Evolutionary conservation across 2,888 invertebrate genomes (phyloP).

Genomic region (Diplazon laetatorius): DNA sequence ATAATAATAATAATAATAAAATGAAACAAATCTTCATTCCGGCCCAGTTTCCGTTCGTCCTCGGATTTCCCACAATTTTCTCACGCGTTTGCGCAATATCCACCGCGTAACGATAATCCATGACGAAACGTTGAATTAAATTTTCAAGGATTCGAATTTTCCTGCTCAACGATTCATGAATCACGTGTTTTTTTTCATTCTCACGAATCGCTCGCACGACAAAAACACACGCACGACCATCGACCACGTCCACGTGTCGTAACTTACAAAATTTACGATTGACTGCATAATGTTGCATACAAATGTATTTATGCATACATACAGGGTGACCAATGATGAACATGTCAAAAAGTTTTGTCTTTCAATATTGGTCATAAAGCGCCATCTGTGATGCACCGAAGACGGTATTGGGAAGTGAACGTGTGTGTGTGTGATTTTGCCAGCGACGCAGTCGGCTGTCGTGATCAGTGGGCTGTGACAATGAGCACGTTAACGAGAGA

Average conservation of each 20-base stretch:
- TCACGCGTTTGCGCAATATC: not conserved
- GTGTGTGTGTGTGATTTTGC: too few relatives aligned
- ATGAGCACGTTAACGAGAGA: too few relatives aligned
- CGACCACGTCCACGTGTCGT: conserved; percentile 32
- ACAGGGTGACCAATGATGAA: too few relatives aligned
- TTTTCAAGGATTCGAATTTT: conserved; percentile 49
- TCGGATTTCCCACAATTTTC: not conserved
- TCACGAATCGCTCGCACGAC: conserved; percentile 38
- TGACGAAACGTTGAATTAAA: conserved; percentile 30
- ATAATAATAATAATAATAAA: too few relatives aligned
- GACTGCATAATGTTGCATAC: not conserved
- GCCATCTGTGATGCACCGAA: too few relatives aligned
- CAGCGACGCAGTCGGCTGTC: too few relatives aligned
- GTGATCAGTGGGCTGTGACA: too few relatives aligned
- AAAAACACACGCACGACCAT: conserved; percentile 38
- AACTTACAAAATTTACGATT: conserved; percentile 1
- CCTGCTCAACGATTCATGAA: conserved; percentile 35
- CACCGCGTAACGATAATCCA: conserved; percentile 17
- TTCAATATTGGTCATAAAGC: too few relatives aligned
- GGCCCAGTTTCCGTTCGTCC: not conserved
- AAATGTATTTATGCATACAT: not conserved
- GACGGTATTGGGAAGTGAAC: too few relatives aligned
- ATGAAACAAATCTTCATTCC: too few relatives aligned
- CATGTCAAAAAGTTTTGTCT: too few relatives aligned
- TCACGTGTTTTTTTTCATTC: conserved; percentile 34